Percentiles rank a stretch among this genome's conserved stretches.
These are phyloP conservation scores for Augochlorella aurata DNA, from an alignment of 2,888 invertebrate species.

Conservation along the genomic window DNA sequence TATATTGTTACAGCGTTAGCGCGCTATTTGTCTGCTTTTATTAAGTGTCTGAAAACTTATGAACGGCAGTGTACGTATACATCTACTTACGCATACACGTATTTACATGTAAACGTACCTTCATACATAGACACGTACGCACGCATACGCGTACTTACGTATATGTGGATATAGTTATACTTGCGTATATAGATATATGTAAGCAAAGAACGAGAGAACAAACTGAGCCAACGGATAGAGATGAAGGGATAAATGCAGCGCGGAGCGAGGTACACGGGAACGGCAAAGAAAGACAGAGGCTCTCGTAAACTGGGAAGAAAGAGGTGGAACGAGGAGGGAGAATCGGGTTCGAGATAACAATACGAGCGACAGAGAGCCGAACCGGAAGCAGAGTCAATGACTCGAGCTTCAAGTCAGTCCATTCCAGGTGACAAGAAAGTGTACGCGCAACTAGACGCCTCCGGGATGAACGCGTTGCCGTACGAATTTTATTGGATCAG, in stretches of 20 bases:
- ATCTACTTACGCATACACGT: no score
- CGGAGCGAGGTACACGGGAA: constrained; percentile 50
- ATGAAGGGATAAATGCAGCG: constrained; percentile 39
- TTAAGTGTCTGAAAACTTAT: no score
- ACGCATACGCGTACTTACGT: not conserved
- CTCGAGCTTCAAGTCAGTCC: constrained; percentile 68
- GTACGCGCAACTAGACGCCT: constrained; percentile 41
- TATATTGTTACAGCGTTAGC: no score
- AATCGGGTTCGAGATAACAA: constrained; percentile 65
- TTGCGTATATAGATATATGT: not conserved
- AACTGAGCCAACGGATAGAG: constrained; percentile 32
- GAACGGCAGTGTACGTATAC: no score
- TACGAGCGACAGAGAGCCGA: constrained; percentile 70
- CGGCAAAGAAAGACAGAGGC: constrained; percentile 39
- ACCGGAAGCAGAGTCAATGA: constrained; percentile 79
- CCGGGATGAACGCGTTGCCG: constrained; percentile 31
- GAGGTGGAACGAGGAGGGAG: constrained; percentile 47
- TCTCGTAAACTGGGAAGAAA: constrained; percentile 38
- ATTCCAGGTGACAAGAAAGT: constrained; percentile 71
- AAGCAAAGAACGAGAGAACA: constrained; percentile 22
- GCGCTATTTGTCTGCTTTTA: no score
- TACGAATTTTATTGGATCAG: constrained; percentile 48
- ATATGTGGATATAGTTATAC: not conserved
- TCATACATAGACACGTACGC: not conserved
- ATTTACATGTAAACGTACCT: no score